Evolutionary conservation across 2,797 vertebrate genomes (phyloP).

Genomic region (Anabas testudineus): DNA sequence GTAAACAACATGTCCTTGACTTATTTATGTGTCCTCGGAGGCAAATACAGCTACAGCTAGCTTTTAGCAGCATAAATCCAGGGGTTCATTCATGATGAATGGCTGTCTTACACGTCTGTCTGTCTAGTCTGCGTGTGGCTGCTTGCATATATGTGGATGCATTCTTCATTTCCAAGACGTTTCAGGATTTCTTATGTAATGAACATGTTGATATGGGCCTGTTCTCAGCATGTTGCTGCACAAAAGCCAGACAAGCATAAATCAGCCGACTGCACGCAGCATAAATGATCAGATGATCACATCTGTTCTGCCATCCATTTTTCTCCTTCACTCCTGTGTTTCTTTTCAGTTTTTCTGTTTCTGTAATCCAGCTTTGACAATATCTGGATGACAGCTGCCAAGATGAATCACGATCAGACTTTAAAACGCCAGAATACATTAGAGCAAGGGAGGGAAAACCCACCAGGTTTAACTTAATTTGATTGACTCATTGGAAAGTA

Average conservation of each 20-base stretch:
- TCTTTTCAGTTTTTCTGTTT: slow-evolving; percentile 14
- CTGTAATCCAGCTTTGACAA: slow-evolving; percentile 34
- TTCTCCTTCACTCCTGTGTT: not conserved
- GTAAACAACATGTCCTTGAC: slow-evolving; percentile 34
- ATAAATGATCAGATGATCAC: slow-evolving; percentile 19
- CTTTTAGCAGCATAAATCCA: slow-evolving; percentile 42
- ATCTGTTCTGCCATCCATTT: slow-evolving; percentile 31
- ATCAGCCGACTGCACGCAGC: slow-evolving; percentile 14
- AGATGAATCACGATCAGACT: slow-evolving; percentile 34
- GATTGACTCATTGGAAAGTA: slow-evolving; percentile 47
- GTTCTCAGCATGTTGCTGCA: not conserved
- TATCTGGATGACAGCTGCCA: slow-evolving; percentile 62
- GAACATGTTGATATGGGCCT: slow-evolving; percentile 11
- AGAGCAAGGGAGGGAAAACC: not conserved
- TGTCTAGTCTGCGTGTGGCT: not conserved
- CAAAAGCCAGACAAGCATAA: slow-evolving; percentile 27
- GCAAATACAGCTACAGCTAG: slow-evolving; percentile 19
- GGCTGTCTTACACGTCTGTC: slow-evolving; percentile 16
- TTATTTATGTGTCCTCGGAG: slow-evolving; percentile 31
- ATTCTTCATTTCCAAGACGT: slow-evolving; percentile 15
- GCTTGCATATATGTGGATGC: too few species aligned
- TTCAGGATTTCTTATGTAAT: slow-evolving; percentile 16
- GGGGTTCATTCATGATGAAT: slow-evolving; percentile 34
- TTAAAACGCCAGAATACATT: slow-evolving; percentile 37
- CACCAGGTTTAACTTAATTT: slow-evolving; percentile 32